A percentile compares a stretch with the other conserved stretches of the same genome.
These are phyloP conservation scores for Garrulus glandarius DNA, from an alignment of 2,797 vertebrate genomes.

Conservation along the genomic window DNA sequence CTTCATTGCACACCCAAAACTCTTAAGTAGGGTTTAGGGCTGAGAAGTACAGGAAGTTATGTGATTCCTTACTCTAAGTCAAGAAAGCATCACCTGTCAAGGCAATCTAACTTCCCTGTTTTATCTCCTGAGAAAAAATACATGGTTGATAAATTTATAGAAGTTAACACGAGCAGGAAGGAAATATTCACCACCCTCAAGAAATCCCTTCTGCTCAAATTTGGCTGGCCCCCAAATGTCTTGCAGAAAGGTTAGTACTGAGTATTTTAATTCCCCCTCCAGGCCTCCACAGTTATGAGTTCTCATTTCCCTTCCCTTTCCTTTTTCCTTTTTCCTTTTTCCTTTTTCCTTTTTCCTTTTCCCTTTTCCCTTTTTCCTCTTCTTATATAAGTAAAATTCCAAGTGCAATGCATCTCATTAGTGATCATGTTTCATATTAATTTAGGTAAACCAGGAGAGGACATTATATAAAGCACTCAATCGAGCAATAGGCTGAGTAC, in stretches of 20 bases:
- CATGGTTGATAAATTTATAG: slow-evolving; percentile 19
- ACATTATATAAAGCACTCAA: background rate
- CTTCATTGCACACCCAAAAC: background rate
- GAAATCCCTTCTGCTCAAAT: background rate
- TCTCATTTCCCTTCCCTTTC: background rate
- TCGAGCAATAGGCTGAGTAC: background rate
- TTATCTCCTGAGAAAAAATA: slow-evolving; percentile 48
- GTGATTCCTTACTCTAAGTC: background rate
- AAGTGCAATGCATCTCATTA: background rate
- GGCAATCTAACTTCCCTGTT: background rate
- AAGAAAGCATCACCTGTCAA: background rate
- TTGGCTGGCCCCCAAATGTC: background rate
- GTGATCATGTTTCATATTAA: background rate
- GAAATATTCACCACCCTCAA: background rate
- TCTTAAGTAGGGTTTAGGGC: background rate
- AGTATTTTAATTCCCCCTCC: background rate
- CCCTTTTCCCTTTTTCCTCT: background rate
- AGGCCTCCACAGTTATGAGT: background rate
- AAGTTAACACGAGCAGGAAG: background rate
- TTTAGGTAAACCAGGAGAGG: background rate
- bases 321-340: background rate
- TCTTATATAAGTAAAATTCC: background rate
- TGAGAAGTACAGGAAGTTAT: background rate
- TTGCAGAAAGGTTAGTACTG: background rate
- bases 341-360: too few relatives aligned